A percentile compares a stretch with the other conserved stretches of the same genome.
Conservation (phyloP, 2,888 invertebrate species). For the Machimus atricapillus region DNA sequence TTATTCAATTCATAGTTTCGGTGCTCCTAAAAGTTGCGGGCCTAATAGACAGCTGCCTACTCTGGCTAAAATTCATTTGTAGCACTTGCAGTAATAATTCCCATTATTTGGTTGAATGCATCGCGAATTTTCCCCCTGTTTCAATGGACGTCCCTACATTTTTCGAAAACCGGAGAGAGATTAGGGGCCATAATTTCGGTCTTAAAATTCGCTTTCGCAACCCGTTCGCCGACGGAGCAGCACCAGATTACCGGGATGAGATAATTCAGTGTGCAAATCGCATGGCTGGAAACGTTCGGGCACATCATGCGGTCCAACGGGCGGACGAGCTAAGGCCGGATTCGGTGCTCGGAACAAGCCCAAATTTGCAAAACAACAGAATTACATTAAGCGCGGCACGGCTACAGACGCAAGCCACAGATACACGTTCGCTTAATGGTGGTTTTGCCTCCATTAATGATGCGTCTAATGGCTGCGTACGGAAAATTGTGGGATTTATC, state of each 20-base stretch:
- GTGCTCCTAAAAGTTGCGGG: too few relatives aligned
- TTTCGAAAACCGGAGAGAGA: not conserved
- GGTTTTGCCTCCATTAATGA: conserved; percentile 41
- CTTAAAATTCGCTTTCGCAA: not conserved
- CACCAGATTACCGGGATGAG: not conserved
- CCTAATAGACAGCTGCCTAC: too few relatives aligned
- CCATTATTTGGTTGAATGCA: not conserved
- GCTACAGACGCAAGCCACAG: conserved; percentile 20
- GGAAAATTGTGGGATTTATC: conserved; percentile 30
- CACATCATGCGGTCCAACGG: conserved; percentile 26
- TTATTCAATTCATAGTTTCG: too few relatives aligned
- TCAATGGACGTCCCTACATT: not conserved
- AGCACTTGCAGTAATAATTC: not conserved
- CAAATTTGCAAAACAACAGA: conserved; percentile 42
- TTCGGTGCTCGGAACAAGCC: conserved; percentile 20
- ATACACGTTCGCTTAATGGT: conserved; percentile 36
- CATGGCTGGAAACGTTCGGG: not conserved
- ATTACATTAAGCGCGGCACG: conserved; percentile 42
- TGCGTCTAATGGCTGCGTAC: conserved; percentile 35
- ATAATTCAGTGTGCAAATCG: conserved; percentile 8
- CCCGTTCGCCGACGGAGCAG: not conserved
- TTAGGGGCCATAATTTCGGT: not conserved
- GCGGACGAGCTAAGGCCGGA: not conserved
- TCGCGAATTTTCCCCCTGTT: not conserved
- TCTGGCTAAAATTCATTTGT: too few relatives aligned